Evolutionary conservation across 2,113 vertebrate species (phyloP).

Genomic region (Ursus arctos): DNA sequence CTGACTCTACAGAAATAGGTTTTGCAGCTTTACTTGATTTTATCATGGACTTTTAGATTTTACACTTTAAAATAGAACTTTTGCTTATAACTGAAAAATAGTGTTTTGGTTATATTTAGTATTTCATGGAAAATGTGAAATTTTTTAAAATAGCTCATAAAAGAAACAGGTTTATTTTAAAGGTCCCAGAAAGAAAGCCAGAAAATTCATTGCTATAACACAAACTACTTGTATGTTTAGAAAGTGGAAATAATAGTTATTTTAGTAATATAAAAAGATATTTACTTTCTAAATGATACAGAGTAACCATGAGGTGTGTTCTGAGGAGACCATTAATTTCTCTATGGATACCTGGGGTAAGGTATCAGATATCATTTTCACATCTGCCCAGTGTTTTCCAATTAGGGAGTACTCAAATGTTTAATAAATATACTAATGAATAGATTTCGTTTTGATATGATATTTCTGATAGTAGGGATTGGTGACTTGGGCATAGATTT

Average conservation of each 20-base stretch:
- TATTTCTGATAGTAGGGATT: background rate
- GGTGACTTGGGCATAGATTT: background rate
- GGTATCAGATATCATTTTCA: background rate
- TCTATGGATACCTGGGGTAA: background rate
- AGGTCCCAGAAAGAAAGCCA: background rate
- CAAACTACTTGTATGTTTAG: background rate
- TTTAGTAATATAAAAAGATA: background rate
- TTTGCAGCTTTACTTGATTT: background rate
- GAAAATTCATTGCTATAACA: background rate
- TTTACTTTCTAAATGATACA: background rate
- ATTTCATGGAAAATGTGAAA: background rate
- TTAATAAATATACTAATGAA: background rate
- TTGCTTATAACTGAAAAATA: conserved; percentile 21
- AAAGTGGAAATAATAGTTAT: background rate
- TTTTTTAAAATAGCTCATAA: background rate
- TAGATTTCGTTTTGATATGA: background rate
- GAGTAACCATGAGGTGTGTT: background rate
- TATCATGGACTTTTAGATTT: background rate
- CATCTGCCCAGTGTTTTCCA: background rate
- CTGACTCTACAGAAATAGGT: background rate
- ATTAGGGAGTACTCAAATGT: background rate
- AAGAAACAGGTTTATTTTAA: background rate
- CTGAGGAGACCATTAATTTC: background rate
- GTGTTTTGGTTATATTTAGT: background rate
- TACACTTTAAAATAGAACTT: background rate